Conservation (phyloP, 2,113 vertebrate species). For the Halcyon malimbica region DNA sequence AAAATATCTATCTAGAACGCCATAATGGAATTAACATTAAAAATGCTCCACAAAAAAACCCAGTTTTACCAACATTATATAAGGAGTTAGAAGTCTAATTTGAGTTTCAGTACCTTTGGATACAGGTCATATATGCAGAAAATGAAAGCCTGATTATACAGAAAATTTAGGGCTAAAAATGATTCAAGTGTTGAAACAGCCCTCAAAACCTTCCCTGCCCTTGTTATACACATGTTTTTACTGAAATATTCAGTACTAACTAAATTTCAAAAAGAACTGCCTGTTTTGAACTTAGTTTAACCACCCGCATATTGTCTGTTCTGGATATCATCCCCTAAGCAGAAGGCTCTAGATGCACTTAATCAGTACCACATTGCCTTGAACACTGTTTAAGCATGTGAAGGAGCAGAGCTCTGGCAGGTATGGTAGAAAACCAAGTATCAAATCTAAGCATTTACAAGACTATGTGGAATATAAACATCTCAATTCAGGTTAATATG, state of each 20-base stretch:
- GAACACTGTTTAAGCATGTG: not conserved
- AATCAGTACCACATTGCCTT: not conserved
- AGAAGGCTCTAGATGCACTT: not conserved
- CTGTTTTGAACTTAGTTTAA: not conserved
- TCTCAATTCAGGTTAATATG: not conserved
- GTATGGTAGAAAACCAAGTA: not conserved
- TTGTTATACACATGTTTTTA: not conserved
- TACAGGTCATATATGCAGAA: not conserved
- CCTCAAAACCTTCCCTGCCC: not conserved
- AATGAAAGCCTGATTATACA: not conserved
- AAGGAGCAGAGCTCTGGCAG: not conserved
- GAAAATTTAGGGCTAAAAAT: not conserved
- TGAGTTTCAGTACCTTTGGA: not conserved
- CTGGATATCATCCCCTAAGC: not conserved
- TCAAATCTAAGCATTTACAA: not conserved
- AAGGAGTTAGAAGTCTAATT: not conserved
- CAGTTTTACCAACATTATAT: not conserved
- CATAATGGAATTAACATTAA: not conserved
- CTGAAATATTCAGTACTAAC: not conserved
- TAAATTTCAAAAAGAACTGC: not conserved
- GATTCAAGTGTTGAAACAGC: not conserved
- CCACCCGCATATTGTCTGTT: not conserved
- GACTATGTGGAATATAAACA: not conserved
- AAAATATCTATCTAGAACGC: not conserved
- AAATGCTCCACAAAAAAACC: not conserved